Evolutionary conservation across 2,113 vertebrate species (phyloP), one percentile per base, ranked within the genome.

Genomic region (Bombycilla garrulus): DNA sequence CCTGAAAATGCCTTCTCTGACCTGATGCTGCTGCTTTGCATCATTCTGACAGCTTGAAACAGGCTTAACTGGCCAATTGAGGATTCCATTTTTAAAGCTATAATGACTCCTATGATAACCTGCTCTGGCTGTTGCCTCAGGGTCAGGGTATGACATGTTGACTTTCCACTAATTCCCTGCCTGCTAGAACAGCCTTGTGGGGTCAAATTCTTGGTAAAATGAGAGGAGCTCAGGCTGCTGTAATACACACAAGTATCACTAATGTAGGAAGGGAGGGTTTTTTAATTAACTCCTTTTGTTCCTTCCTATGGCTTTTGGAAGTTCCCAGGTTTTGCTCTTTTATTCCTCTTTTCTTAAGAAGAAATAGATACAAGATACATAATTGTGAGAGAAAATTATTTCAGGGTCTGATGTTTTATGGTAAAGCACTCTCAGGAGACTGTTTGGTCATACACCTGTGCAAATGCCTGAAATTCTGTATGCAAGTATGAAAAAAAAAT

Each of bases 51-150:
- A 95, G 71, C 38, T 76, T 4, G 2, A 96, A 92, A 51, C 44
- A 86, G 57, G 14, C 42, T 88, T 93, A 95, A 79, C 70, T 3
- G 17, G 50, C 48, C 90, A 81, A 36, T 45, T 83, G 66, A 72
- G 60, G 56, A 81, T 89, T 93, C 51, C 13, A 57, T 94, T 89
- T 94, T 86, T 78, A 95, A 86, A 86, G 35, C 29, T 69, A 47
- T 92, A 91, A 78, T 60, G 67, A 81, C 57, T 96, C 61, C 35
- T 95, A 21, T 87, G 92, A 85, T 94, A 94, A 91, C 72, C 90
- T 87, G 31, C 54, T 72, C 76, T 76, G 16, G 42, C 65, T 90
- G 78, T 74, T 94, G 72, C 88, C 74, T 81, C 42, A 36, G 66
- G 80, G 74, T 94, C 82, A 93, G 51, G 47, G 26, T 48, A 64